Base-by-base conservation (phyloP, 2,113 vertebrate genomes). In the Herpailurus yagouaroundi region DNA sequence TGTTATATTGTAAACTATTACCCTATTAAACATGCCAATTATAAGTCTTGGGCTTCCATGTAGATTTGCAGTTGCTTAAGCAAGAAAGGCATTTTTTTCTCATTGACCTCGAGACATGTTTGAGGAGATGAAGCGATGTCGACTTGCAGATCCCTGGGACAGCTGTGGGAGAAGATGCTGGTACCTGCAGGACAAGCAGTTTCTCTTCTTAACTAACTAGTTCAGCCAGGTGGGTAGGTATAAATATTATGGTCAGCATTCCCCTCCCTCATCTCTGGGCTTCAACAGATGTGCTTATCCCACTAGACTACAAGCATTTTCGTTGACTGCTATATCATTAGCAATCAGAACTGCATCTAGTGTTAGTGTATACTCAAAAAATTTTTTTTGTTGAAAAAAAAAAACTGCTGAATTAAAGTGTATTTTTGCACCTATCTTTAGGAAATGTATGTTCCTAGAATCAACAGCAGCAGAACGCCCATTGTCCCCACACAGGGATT, bases 81-180 rank as follows among this genome's bases (percentile, higher is more conserved):
- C 60, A 88, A 85, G 48, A 89, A 95, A 86, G 52, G 71, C 36
- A 84, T 74, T n/a, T 76, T 76, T 97, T 95, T 36, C 55, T 93
- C 88, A 23, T 71, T 23, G 66, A 87, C 25, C 33, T 27, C 66
- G 77, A 79, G 64, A 48, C 23, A 7, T 33, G 41, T 76, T 55
- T 83, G 57, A 79, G 48, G 64, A 84, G 60, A 52, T 55, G 52
- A 89, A 87, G 36, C 57, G 14, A 8, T 31, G 33, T 36, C 29
- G 5, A 10, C 29, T 45, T 77, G 45, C 31, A 60, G 48, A 69
- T 31, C 38, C 50, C 71, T 79, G 25, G 63, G 15, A 71, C 38
- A 64, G 33, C 55, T 80, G 19, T n/a, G 52, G 36, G 19, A 91
- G 29, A 48, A 63, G 50, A 66, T 18, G 55, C 36, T 71, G 55